Conservation (phyloP, 1,140 invertebrate species). For the Pseudachorutes palmiensis region DNA sequence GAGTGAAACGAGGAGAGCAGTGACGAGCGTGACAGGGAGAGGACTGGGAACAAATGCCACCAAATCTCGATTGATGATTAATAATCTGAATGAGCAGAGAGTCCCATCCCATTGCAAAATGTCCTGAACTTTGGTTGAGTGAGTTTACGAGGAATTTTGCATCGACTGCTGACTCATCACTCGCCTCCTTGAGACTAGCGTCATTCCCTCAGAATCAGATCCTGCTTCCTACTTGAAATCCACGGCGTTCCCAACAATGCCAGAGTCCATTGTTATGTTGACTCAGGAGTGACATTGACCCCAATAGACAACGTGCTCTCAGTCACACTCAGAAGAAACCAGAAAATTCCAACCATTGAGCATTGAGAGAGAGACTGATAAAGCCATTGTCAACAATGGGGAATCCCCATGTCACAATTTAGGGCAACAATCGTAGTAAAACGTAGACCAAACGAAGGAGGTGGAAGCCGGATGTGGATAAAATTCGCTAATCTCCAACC, state of each 20-base stretch:
- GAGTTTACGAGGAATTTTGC: background rate
- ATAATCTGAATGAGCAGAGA: background rate
- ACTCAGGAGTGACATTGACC: background rate
- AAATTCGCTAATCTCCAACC: background rate
- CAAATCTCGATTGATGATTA: no score
- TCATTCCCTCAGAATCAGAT: no score
- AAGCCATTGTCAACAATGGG: background rate
- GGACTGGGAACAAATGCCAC: no score
- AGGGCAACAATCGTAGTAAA: background rate
- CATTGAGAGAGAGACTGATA: no score
- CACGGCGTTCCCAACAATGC: background rate
- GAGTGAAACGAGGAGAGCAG: background rate
- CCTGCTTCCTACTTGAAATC: background rate
- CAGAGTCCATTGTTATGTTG: background rate
- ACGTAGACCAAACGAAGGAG: background rate
- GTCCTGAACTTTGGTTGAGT: background rate
- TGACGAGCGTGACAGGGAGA: background rate
- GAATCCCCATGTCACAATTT: background rate
- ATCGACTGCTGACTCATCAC: background rate
- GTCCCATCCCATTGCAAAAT: no score
- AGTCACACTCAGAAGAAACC: background rate
- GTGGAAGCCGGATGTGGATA: constrained; percentile 1
- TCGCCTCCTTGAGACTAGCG: no score
- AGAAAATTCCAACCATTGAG: background rate
- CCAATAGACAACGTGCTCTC: background rate